Base-by-base conservation (phyloP, 2,888 invertebrate genomes). In the Euzophera pinguis region DNA sequence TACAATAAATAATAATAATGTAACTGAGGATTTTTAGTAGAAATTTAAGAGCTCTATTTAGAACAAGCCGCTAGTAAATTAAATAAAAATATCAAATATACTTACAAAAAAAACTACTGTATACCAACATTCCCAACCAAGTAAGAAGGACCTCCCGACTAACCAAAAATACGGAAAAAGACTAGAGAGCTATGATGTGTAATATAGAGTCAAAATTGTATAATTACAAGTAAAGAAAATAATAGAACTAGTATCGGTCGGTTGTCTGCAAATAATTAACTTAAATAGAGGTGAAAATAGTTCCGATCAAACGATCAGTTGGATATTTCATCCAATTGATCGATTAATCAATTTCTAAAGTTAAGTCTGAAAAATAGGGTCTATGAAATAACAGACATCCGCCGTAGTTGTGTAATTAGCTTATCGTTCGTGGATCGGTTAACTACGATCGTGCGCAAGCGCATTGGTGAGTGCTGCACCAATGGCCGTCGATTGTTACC, bases 391-490 rank as follows among this genome's bases (percentile, higher is more conserved):
- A 81, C 78, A 75, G 73, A 74, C 73, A 74, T 78, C 77, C 73
- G 71, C 61, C 63, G 69, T 69, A 65, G 76, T 71, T 57, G 73
- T 87, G 79, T 86, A 83, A 87, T 89, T 88, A 84, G 73, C 79
- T 85, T 89, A 87, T 88, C 85, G 82, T 76, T 76, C 66, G 78
- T 64, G 67, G 77, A 85, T 85, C 84, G 79, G 61, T 69, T 75
- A 75, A 75, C 75, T 73, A 75, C 69, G 69, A 60, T 77, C 76
- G 75, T 77, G 85, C 81, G 85, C 81, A 64, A 75, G 83, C 82
- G 86, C 83, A 90, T 89, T 89, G 90, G 90, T 69, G 75, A 73
- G 69, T 69, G 65, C 67, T 72, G 74, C 74, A 71, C 90, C 90
- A 90, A 89, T 90, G 71, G 77, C 75, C 78, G 69, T 65, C 71